Base-by-base conservation (phyloP, 2,113 vertebrate species). In the Gymnorhina tibicen region DNA sequence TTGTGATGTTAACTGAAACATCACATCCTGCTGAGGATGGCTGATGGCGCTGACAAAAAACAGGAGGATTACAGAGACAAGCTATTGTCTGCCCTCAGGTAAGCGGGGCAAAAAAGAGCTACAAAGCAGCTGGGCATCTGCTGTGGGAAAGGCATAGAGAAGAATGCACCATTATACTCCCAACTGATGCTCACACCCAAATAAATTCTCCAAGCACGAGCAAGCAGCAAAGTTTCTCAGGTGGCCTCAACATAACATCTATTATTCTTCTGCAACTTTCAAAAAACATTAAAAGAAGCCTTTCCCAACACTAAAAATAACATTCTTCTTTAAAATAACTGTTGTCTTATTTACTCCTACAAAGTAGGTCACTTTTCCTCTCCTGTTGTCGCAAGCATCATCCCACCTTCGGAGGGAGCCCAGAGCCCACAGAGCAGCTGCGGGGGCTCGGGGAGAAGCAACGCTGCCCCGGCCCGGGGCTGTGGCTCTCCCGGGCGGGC, bases 381-480 rank as follows among this genome's bases (percentile, higher is more conserved):
- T 53, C 20, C 13, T 20, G 2, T 16, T 28, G 11, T 0, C 11
- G 1, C 5, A 9, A 35, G 16, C 19, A 15, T 6, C 42, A 39
- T 8, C 16, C 24, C 70, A 9, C 49, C 20, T 35, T 35, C 4
- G 3, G 20, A 11, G 59, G 37, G 59, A n/a, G 46, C 55, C 15
- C 78, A 0, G 35, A 33, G 35, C 28, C 2, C 53, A 0, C 11
- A 0, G 8, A 3, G 33, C 39, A 18, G 26, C 85, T 6, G 72
- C 13, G 16, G 41, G 37, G 23, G 13, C 39, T 30, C 11, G n/a
- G 50, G 20, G 14, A 12, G 27, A 1, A 23, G 27, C 76, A 12
- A 42, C 47, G 22, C 44, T 18, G 1, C 4, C 50, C 58, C 21
- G 3, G 49, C 4, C 15, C 46, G 7, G 46, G 41, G 41, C 37